Percentiles rank a stretch among this genome's conserved stretches.
phyloP scores from a whole-genome alignment of 2,797 vertebrate species.

The Novumbra hubbsi region DNA sequence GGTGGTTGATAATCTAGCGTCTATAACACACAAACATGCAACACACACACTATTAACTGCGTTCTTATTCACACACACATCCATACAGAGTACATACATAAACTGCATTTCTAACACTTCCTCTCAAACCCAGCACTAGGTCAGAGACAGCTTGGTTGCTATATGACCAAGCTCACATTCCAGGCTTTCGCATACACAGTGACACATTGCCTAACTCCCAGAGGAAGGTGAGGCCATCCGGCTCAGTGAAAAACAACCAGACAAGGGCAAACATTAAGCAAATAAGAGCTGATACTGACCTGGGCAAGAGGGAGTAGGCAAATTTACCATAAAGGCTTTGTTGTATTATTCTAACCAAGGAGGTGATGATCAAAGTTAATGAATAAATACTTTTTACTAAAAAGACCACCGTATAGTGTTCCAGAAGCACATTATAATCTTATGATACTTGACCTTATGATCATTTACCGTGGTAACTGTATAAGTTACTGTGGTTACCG shows the following conservation, averaged over 20 bases:
- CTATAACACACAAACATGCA: background rate
- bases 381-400: background rate
- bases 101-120: background rate
- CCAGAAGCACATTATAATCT: no score
- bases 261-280: conserved; percentile 4
- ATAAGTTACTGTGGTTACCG: no score
- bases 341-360: background rate
- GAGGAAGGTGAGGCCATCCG: background rate
- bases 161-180: background rate
- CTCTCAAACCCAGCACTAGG: conserved; percentile 13
- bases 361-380: background rate
- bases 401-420: no score
- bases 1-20: no score
- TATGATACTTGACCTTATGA: no score
- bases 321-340: background rate
- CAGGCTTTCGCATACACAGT: conserved; percentile 1
- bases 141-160: background rate
- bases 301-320: background rate
- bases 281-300: conserved; percentile 1
- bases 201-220: conserved; percentile 3
- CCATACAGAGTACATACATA: background rate
- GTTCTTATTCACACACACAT: conserved; percentile 3
- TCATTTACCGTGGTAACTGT: no score
- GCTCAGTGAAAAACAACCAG: background rate
- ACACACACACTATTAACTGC: conserved; percentile 1